Evolutionary conservation across 2,888 invertebrate species (phyloP), one percentile per base, ranked within the genome.

Genomic region (Melanotus villosus): DNA sequence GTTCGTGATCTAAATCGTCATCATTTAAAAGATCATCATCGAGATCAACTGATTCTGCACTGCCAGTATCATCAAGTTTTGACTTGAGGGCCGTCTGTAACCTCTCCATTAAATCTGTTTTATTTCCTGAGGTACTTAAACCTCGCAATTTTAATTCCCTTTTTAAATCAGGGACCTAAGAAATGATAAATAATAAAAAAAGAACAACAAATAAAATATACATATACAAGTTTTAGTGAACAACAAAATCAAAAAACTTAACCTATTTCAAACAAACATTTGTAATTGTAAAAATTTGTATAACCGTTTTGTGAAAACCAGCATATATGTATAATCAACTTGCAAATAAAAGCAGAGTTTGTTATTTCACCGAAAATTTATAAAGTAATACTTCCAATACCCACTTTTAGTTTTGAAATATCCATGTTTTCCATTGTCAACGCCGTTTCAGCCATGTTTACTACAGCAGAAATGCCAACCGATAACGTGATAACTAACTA

Each of bases 141-240:
- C 93, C 94, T 79, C 94, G 90, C 71, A 90, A 85, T 84, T 95
- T 96, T 62, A 96, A 84, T 82, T 95, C 94, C 77, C 91, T 90
- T 79, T 93, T 93, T 76, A 96, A 86, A 83, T 96, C 96, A 10
- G 94, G 91, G 32, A 96, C 95, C 91, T 96, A 85, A 78, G 87
- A 77, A 52, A 45, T 73, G 5, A 2, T 19, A 2, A 45, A 9
- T 6, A 19, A 4, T 45, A 14, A 1, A 4, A 19, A n/a, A 1
- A 18, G 23, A 47, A 3, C 10, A 41, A 1, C 9, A 41, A 18
- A 7, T 1, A n/a, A 5, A 34, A 7, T 41, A 3, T 1, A 12
- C 9, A 18, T 1, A 1, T n/a, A 72, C 67, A 68, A 65, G 6
- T 36, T 57, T 14, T 14, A 3, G 6, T 21, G 1, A 59, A 73